Conservation (phyloP, 2,113 vertebrate genomes). For the Buteo buteo region DNA sequence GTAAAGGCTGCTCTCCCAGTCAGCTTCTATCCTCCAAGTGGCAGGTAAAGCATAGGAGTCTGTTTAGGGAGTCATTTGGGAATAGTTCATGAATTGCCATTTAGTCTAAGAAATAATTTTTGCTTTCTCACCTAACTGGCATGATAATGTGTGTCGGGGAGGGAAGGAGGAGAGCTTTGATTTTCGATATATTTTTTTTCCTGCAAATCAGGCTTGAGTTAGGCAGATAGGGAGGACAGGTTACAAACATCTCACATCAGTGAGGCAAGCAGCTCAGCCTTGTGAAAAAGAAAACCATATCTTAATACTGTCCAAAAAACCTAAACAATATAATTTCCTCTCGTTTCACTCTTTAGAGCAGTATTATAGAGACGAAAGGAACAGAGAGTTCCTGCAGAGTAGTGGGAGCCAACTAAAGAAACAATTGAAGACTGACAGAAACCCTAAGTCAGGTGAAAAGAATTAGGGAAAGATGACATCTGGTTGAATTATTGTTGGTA, state of each 20-base stretch:
- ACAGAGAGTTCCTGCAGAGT: not conserved
- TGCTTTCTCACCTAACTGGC: not conserved
- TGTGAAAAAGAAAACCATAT: not conserved
- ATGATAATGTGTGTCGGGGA: not conserved
- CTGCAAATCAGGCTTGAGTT: not conserved
- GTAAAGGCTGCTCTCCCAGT: not conserved
- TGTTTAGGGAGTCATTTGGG: not conserved
- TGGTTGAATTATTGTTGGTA: not conserved
- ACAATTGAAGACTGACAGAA: not conserved
- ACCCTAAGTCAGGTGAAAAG: not conserved
- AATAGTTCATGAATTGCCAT: not conserved
- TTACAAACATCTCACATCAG: not conserved
- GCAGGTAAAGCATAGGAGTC: not conserved
- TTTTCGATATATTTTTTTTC: not conserved
- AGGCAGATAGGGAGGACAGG: not conserved
- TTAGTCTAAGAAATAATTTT: not conserved
- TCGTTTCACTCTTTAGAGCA: not conserved
- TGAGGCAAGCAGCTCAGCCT: not conserved
- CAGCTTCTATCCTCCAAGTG: not conserved
- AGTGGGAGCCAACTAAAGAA: not conserved
- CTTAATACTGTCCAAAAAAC: not conserved
- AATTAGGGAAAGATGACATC: not conserved
- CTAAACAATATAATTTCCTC: not conserved
- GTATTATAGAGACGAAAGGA: not conserved
- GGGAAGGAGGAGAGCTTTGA: not conserved